A percentile compares a stretch with the other conserved stretches of the same genome.
Evolutionary conservation across 2,888 invertebrate species (phyloP).

Genomic region (Tenthredo mesomela): DNA sequence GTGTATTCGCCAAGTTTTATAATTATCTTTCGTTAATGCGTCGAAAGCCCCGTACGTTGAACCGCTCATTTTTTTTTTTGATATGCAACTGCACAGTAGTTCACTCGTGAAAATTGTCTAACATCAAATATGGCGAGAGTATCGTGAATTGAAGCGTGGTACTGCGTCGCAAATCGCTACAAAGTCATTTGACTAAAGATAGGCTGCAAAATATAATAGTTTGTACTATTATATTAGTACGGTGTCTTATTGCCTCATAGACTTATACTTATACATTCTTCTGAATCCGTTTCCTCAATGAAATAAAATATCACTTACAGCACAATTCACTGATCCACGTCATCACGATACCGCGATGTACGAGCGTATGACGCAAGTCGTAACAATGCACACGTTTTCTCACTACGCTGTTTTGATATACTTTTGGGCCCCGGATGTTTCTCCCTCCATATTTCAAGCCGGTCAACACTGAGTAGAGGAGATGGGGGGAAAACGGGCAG

Average conservation of each 20-base stretch:
- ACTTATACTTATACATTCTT: background rate
- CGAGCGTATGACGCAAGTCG: background rate
- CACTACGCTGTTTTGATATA: too few species aligned
- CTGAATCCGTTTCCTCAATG: background rate
- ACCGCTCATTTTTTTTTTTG: background rate
- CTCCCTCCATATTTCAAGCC: too few species aligned
- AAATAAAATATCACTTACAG: background rate
- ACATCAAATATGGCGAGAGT: background rate
- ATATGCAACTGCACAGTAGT: background rate
- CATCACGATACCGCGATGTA: background rate
- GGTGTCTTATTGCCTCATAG: background rate
- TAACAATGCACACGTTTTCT: background rate
- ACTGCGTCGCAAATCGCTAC: background rate
- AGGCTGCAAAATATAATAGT: background rate
- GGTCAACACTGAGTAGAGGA: too few species aligned
- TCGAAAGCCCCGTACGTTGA: background rate
- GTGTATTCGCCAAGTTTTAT: background rate
- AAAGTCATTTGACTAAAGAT: background rate
- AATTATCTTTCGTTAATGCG: background rate
- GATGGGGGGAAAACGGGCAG: too few species aligned
- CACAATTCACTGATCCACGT: background rate
- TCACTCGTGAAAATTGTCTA: background rate
- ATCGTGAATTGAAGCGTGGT: background rate
- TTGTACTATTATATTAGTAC: background rate
- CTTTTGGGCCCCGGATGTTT: too few species aligned